Conservation (phyloP, 2,113 vertebrate species). For the Lagopus leucura region DNA sequence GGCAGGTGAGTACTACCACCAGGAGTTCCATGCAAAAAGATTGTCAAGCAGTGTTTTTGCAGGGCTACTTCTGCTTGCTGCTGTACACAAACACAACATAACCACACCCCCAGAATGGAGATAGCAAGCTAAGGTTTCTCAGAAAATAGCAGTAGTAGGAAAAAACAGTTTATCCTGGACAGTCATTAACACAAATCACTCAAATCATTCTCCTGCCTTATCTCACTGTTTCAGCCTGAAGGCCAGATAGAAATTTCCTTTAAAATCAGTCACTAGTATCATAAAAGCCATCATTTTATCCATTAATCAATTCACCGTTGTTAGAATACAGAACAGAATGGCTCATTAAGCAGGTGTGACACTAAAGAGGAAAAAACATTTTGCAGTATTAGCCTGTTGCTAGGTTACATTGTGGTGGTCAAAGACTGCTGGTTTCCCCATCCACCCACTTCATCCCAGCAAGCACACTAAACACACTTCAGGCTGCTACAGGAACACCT, state of each 20-base stretch:
- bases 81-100: neutral
- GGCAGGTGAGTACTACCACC: neutral
- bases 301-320: neutral
- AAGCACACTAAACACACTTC: neutral
- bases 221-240: neutral
- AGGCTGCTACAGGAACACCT: neutral
- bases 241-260: neutral
- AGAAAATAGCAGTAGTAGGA: neutral
- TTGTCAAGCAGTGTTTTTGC: neutral
- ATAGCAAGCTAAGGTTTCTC: neutral
- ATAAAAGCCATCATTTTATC: neutral
- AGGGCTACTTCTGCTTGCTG: neutral
- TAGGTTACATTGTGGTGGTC: neutral
- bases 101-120: neutral
- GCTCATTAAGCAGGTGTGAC: neutral
- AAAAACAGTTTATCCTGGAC: neutral
- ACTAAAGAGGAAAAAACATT: neutral
- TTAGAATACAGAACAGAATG: neutral
- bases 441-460: neutral
- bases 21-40: neutral
- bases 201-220: neutral
- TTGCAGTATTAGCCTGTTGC: slow-evolving; percentile 10
- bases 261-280: neutral
- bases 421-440: neutral
- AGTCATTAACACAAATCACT: neutral